Base-by-base conservation (phyloP, 2,113 vertebrate genomes). In the Ornithorhynchus anatinus region DNA sequence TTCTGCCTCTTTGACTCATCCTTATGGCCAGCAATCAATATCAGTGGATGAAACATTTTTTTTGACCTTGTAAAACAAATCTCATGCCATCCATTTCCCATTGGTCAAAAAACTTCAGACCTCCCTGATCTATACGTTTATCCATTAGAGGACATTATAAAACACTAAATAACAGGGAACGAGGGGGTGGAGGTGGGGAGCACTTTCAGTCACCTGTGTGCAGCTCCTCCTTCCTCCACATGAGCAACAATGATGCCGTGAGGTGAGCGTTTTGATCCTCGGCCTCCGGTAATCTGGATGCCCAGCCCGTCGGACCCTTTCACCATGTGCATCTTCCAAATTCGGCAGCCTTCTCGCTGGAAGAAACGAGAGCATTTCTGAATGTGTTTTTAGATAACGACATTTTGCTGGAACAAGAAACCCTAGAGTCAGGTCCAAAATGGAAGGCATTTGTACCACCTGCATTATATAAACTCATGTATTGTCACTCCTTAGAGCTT, bases 251-350 rank as follows among this genome's bases (percentile, higher is more conserved):
- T 92, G 91, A 99, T 96, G 78, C 96, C 96, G 61, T 96, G 96
- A 58, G 96, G 95, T 39, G 95, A 97, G 40, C 95, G 92, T 84
- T 95, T 98, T 22, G 96, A 99, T 76, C 97, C 97, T 48, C 96
- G 95, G 53, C 97, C 97, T 59, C 97, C 97, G 0, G 96, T 98
- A 76, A 99, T 97, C 90, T 99, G 96, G 86, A 99, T 95, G 57
- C 97, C 97, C 81, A 99, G 91, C 45, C 96, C 96, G 0, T 97
- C 96, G 0, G 91, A 89, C 35, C 96, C 95, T 77, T 99, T 99
- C 89, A 96, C 88, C 91, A 99, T 95, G 75, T 96, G 94, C 96
- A 99, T 97, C 95, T 96, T 99, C 97, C 97, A 99, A 89, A 99
- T 96, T 69, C 91, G 94, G 87, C 93, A 95, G 50, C 94, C 93